Base-by-base conservation (phyloP, 37 sponge, comb jelly and placozoan genomes). In the Mnemiopsis leidyi region DNA sequence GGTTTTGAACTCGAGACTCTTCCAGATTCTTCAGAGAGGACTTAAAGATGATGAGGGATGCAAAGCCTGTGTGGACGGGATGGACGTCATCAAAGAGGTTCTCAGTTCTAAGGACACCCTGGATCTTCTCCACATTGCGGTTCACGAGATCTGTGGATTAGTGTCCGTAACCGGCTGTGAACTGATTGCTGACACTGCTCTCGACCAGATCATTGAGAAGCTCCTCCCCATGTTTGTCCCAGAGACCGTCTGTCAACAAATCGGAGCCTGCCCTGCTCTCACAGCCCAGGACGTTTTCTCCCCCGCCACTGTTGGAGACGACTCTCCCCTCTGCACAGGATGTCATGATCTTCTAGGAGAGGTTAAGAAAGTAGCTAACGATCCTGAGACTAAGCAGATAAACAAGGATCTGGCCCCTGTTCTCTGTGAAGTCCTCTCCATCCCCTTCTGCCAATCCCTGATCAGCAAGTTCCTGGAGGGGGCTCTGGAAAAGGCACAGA, bases 41-140 rank as follows among this genome's bases (percentile, higher is more conserved):
- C 40, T 85, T 3, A 7, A 85, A 28, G 35, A 85, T 29, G 90
- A 40, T 18, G 90, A 85, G 24, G 90, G 90, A 2, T 85, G 90
- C 30, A 85, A 38, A 23, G 90, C 90, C 5, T 85, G 90, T 26
- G 39, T 23, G 39, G 90, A 85, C n/a, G 90, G 90, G 3, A 33
- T 85, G 36, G 35, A 85, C 48, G 61, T 32, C 13, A 0, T 85
- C 16, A 38, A 85, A 61, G 21, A 24, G 39, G 23, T 85, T 3
- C 25, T 85, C 23, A 85, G 28, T 28, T 85, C 90, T 20, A 18
- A 18, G 40, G 90, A 85, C 25, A 38, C 36, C 29, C 24, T 40
- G 35, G 90, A 85, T 85, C 90, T 85, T 13, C 23, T 40, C 20
- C 90, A 85, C 90, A 85, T 85, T 26, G 90, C 90, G 9, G 90